Base-by-base conservation (phyloP, 1,140 invertebrate species). In the Drosophila prosaltans region DNA sequence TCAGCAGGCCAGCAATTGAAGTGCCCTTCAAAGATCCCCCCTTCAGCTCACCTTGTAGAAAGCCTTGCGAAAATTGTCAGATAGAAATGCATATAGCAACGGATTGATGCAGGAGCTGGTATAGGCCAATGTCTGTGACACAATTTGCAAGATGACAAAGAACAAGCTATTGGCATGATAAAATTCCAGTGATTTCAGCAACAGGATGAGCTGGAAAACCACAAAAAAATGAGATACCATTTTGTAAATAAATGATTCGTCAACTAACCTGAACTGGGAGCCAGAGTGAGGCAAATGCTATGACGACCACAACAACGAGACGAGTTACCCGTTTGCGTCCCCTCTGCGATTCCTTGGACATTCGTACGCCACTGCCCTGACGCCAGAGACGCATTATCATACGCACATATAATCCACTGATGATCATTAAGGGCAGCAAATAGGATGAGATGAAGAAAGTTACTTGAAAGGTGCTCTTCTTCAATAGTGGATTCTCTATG, bases 261-360 rank as follows among this genome's bases (percentile, higher is more conserved):
- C 32, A 6, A 63, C 72, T 94, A 60, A 97, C 95, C 94, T 98
- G 98, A 82, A 99, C 96, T 0, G 98, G 98, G 85, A 96, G 96
- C 98, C 98, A 99, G 93, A 98, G 98, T 24, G 98, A 94, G 11
- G 98, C 98, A 91, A 99, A 99, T 30, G 98, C 98, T 7, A 97
- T 96, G 2, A 99, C 97, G 4, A 99, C 98, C 5, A 98, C 96
- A 9, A 98, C 94, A 1, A 99, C 97, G 94, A 99, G 96, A 71
- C 97, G 94, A 1, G 98, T 99, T 0, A 98, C 98, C 67, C 98
- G 94, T 92, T 96, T 96, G 92, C 98, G 97, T 11, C 97, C 97
- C 55, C 97, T 94, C 54, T 97, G 93, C 70, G 94, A 94, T 78
- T 94, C 94, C 10, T 94, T 93, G 30, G 94, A 94, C 77, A 94